A percentile compares a stretch with the other conserved stretches of the same genome.
Conservation (phyloP, 2,888 invertebrate genomes). For the Cheilosia vernalis region DNA sequence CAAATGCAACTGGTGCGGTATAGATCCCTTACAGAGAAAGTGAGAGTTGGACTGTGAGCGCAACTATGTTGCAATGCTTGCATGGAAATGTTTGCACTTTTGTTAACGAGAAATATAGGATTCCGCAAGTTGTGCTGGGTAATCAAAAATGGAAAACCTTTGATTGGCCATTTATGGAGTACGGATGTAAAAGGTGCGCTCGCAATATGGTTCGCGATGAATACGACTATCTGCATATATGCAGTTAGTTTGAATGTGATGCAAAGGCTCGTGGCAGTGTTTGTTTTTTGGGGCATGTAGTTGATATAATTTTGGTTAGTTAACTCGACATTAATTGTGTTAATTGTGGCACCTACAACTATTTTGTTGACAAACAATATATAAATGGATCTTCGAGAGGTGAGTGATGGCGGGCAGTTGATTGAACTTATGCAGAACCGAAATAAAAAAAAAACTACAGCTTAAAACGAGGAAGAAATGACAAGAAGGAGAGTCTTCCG, state of each 20-base stretch:
- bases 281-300: slow-evolving; percentile 1
- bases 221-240: slow-evolving; percentile 36
- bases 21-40: slow-evolving; percentile 68
- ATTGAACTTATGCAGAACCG: no score
- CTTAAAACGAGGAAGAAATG: no score
- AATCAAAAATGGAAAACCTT: slow-evolving; percentile 66
- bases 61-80: slow-evolving; percentile 44
- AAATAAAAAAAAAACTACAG: no score
- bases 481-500: no score
- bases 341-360: no score
- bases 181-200: slow-evolving; percentile 70
- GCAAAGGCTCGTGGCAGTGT: background rate
- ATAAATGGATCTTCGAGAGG: no score
- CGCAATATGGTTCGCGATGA: slow-evolving; percentile 57
- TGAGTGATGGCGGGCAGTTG: no score
- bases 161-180: slow-evolving; percentile 68
- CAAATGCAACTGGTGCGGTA: background rate
- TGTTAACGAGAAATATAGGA: slow-evolving; percentile 19
- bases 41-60: slow-evolving; percentile 53
- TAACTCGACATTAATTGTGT: no score
- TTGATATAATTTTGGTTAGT: no score
- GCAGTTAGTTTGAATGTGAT: background rate
- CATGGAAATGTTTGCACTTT: slow-evolving; percentile 18
- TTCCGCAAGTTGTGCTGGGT: slow-evolving; percentile 21
- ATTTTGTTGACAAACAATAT: no score